Base-by-base conservation (phyloP, 2,113 vertebrate species). In the Arenaria interpres region DNA sequence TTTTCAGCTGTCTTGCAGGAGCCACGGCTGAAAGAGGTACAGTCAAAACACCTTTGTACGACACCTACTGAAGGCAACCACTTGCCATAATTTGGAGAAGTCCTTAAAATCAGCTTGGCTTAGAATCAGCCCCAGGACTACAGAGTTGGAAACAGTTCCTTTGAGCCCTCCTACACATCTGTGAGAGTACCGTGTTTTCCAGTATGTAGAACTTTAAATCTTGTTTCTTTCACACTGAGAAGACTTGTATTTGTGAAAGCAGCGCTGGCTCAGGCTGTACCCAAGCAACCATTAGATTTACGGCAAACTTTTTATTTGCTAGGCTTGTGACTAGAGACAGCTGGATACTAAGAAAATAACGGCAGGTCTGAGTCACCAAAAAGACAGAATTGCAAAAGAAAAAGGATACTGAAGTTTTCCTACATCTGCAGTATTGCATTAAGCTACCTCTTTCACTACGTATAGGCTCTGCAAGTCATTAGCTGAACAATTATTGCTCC, bases 291-390 rank as follows among this genome's bases (percentile, higher is more conserved):
- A 74, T 54, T 67, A 93, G 75, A 91, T 91, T 94, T 92, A 93
- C 1, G 1, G 64, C 60, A 43, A 93, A 89, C 33, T 51, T 88
- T 92, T 84, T 92, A 74, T 95, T 94, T 95, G 60, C 88, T 67
- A 86, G 48, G 76, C 39, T 93, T 93, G 48, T 86, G 86, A 92
- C 88, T 73, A 77, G 24, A 89, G 71, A 76, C 93, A 96, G 76
- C 75, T 93, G 83, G 68, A 89, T 86, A 46, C 72, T 51, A 87
- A 77, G 57, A 67, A 77, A 57, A 90, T 88, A 95, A 95, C 30
- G 19, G 60, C 79, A 96, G 53, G 78, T 87, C 51, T 92, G 84
- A 96, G 83, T 93, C 90, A 95, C 86, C 73, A 89, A 78, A 86
- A 90, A 78, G 14, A 88, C 1, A 75, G 67, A 85, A 93, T 0